These are phyloP conservation scores for Prostheceraeus crozeri DNA, from an alignment of 2,888 invertebrate genomes.

Conservation along the genomic window DNA sequence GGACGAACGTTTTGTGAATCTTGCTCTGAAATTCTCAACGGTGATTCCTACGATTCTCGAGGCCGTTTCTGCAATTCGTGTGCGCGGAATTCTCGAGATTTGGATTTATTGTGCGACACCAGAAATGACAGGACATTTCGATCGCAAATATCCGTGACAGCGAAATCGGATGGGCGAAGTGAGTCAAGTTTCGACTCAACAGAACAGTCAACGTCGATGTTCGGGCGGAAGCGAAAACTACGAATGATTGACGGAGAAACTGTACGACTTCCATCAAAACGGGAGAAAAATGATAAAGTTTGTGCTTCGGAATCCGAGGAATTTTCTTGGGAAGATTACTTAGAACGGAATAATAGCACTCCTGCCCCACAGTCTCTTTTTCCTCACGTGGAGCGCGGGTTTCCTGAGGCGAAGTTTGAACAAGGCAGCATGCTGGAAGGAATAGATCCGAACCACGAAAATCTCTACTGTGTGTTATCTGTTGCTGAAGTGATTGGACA, in stretches of 20 bases:
- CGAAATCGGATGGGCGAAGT: no score
- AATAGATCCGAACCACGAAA: conserved; percentile 82
- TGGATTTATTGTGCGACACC: no score
- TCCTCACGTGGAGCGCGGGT: no score
- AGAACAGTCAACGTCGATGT: conserved; percentile 25
- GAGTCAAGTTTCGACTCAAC: no score
- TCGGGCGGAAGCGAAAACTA: conserved; percentile 26
- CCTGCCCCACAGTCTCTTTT: conserved; percentile 76
- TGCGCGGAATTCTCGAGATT: no score
- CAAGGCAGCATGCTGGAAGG: conserved; percentile 65
- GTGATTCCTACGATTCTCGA: no score
- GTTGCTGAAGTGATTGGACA: conserved; percentile 71
- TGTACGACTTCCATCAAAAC: conserved; percentile 8
- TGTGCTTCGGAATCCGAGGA: no score
- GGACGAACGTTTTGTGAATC: no score
- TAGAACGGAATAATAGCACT: conserved; percentile 67
- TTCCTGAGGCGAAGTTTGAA: conserved; percentile 5
- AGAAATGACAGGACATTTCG: no score
- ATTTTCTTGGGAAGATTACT: conserved; percentile 80
- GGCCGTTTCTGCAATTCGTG: no score
- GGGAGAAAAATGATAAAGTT: conserved; percentile 25
- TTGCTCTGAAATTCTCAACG: no score
- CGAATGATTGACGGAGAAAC: conserved; percentile 32
- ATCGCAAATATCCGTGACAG: no score
- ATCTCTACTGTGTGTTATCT: conserved; percentile 76